Evolutionary conservation across 2,797 vertebrate genomes (phyloP).

Genomic region (Propithecus perrieri): DNA sequence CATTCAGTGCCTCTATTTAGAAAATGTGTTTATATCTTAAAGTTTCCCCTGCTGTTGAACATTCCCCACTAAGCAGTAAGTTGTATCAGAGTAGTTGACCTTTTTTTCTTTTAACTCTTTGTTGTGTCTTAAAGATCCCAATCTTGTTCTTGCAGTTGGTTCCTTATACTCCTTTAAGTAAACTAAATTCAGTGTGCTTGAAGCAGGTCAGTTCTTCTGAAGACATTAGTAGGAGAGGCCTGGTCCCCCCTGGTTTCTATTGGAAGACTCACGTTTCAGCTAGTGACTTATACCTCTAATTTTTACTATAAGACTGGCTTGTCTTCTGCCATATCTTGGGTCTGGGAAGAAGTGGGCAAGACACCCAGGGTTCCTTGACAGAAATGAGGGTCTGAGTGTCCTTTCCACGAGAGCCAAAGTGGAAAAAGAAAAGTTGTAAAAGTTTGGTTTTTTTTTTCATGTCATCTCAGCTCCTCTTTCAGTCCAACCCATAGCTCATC

Average conservation of each 20-base stretch:
- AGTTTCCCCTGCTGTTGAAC: slow-evolving; percentile 10
- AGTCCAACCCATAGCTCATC: not conserved
- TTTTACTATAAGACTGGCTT: not conserved
- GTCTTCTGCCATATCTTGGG: not conserved
- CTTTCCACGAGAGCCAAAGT: not conserved
- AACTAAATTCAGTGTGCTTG: not conserved
- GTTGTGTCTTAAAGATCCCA: slow-evolving; percentile 30
- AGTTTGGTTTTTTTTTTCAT: not conserved
- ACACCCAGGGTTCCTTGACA: not conserved
- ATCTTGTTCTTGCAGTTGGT: slow-evolving; percentile 6
- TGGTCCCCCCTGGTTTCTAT: not conserved
- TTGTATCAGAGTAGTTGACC: not conserved
- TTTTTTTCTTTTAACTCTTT: not conserved
- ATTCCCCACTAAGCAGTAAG: not conserved
- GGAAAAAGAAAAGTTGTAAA: not conserved
- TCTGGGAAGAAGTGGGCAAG: slow-evolving; percentile 6
- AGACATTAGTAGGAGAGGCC: not conserved
- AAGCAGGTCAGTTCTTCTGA: not conserved
- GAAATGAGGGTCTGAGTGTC: not conserved
- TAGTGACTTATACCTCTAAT: not conserved
- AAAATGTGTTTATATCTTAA: slow-evolving; percentile 54
- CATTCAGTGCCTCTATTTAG: slow-evolving; percentile 44
- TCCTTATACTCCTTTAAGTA: slow-evolving; percentile 2
- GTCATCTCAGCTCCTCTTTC: not conserved
- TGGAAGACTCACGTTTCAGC: not conserved